phyloP scores from a whole-genome alignment of 2,888 invertebrate genomes.

The Phrixothrix hirtus region DNA sequence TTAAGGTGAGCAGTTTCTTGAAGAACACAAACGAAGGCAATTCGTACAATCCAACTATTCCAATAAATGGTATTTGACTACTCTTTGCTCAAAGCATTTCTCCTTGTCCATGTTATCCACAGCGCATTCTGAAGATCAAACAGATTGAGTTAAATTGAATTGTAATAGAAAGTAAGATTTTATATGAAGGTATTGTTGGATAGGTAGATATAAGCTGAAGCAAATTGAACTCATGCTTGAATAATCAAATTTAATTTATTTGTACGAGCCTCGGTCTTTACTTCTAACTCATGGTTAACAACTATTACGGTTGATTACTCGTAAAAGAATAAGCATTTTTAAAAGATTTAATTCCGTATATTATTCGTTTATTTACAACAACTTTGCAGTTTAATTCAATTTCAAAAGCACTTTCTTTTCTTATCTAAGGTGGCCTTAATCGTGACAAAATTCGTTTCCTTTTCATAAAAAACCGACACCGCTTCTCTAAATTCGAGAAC shows the following conservation, averaged over 20 bases:
- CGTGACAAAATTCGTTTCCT: no score
- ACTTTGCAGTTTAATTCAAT: no score
- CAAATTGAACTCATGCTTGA: constrained; percentile 25
- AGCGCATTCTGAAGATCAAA: constrained; percentile 26
- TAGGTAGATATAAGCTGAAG: constrained; percentile 14
- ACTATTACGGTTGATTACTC: constrained; percentile 1
- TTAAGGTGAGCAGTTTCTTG: constrained; percentile 21
- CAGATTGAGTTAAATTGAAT: constrained; percentile 29
- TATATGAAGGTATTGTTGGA: constrained; percentile 19
- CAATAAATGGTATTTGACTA: constrained; percentile 32
- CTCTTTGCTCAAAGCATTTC: constrained; percentile 25
- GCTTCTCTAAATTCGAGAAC: background rate
- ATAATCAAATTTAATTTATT: constrained; percentile 27
- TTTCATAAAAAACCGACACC: no score
- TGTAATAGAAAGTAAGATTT: constrained; percentile 21
- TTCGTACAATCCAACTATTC: constrained; percentile 23
- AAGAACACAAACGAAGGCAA: constrained; percentile 23
- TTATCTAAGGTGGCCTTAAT: no score
- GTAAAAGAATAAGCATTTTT: no score
- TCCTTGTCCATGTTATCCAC: constrained; percentile 22
- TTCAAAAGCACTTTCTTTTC: no score
- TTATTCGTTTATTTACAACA: no score
- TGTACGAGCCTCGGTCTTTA: constrained; percentile 11
- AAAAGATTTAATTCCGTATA: no score
- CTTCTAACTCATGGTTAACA: no score